phyloP scores from a whole-genome alignment of 37 sponge, comb jelly and placozoan species.

The Beroe forskalii region DNA sequence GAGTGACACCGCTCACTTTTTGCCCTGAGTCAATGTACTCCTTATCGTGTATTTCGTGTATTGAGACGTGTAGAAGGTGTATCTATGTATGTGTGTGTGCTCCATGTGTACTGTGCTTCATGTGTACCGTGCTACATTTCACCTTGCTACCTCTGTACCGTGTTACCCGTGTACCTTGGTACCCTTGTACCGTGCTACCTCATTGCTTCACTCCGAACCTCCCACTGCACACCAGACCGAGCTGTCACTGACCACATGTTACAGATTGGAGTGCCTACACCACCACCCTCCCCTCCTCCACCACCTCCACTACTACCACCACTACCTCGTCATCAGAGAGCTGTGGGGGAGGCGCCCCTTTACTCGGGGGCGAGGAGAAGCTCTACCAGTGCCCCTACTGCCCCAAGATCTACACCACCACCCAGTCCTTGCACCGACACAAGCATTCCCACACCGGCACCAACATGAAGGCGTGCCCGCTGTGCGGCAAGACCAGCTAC shows the following conservation, averaged over 20 bases:
- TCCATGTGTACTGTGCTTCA: no score
- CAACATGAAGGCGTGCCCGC: constrained; percentile 65
- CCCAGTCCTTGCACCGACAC: constrained; percentile 49
- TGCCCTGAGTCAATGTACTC: no score
- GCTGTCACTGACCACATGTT: background rate
- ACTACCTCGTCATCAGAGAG: background rate
- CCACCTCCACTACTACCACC: background rate
- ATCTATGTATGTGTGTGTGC: no score
- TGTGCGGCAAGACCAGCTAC: constrained; percentile 57
- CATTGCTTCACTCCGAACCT: no score
- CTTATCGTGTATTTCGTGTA: no score
- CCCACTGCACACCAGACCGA: background rate
- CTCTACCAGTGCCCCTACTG: constrained; percentile 63
- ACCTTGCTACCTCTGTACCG: no score
- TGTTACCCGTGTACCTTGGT: no score
- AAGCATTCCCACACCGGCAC: constrained; percentile 63
- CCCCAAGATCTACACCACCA: constrained; percentile 61
- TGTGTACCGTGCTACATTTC: no score
- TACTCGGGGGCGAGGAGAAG: constrained; percentile 36
- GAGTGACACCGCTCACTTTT: no score
- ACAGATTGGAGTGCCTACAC: constrained; percentile 31
- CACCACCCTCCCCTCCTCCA: background rate
- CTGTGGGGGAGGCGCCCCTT: background rate
- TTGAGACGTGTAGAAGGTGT: no score
- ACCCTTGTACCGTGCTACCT: no score